phyloP scores from a whole-genome alignment of 2,113 vertebrate species.

The Cyrtonyx montezumae region DNA sequence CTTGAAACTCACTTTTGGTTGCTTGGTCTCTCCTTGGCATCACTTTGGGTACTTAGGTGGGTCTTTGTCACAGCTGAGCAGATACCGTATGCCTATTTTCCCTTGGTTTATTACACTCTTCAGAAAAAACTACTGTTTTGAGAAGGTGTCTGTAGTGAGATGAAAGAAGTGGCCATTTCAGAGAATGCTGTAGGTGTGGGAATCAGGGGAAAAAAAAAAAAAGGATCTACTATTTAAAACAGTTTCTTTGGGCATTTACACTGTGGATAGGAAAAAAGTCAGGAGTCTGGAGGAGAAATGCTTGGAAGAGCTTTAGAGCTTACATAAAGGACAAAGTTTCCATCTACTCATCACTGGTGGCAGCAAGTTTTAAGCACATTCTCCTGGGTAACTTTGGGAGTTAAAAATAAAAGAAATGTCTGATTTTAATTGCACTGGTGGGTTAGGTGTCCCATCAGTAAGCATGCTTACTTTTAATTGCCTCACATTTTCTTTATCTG shows the following conservation, averaged over 20 bases:
- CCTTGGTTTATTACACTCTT: not conserved
- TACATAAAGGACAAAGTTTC: not conserved
- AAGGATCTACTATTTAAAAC: not conserved
- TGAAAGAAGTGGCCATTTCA: not conserved
- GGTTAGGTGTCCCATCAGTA: not conserved
- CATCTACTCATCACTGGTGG: fast-evolving
- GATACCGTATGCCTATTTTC: not conserved
- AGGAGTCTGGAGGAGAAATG: not conserved
- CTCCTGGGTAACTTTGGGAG: not conserved
- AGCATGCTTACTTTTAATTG: not conserved
- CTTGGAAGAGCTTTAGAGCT: not conserved
- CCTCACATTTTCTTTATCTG: not conserved
- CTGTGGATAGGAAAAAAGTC: not conserved
- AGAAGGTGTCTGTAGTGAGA: not conserved
- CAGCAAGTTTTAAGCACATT: not conserved
- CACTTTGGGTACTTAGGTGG: not conserved
- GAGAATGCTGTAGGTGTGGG: not conserved
- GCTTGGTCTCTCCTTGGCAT: not conserved
- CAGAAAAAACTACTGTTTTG: not conserved
- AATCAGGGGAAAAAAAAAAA: not conserved
- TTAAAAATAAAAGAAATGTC: not conserved
- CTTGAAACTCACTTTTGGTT: not conserved
- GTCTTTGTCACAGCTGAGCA: not conserved
- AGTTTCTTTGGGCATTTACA: not conserved
- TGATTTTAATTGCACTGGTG: not conserved